Percentiles rank a stretch among this genome's conserved stretches.
phyloP scores from a whole-genome alignment of 2,888 invertebrate genomes.

The Zhuqinia jingwanae region DNA sequence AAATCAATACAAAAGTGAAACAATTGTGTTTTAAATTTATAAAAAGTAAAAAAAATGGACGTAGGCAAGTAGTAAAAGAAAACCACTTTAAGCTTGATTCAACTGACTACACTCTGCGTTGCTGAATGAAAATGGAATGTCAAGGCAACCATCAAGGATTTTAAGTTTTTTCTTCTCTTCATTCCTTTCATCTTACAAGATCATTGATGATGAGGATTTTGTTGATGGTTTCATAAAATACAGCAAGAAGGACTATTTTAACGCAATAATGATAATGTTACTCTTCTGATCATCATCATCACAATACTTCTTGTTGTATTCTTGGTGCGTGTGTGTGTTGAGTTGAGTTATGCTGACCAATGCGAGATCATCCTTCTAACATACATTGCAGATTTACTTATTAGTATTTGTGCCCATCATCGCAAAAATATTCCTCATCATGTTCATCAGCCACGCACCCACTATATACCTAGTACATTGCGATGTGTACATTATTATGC shows the following conservation, averaged over 20 bases:
- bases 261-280: background rate
- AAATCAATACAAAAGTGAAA: no score
- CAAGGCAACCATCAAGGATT: slow-evolving; percentile 67
- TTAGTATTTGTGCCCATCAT: no score
- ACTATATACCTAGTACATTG: background rate
- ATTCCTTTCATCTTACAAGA: slow-evolving; percentile 24
- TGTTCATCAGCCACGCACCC: background rate
- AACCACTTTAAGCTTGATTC: background rate
- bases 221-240: background rate
- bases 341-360: background rate
- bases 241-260: no score
- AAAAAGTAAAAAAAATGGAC: no score
- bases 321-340: background rate
- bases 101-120: background rate
- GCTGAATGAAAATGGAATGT: slow-evolving; percentile 66
- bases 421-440: background rate
- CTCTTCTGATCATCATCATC: no score
- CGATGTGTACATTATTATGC: background rate
- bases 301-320: background rate
- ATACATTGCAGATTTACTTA: no score
- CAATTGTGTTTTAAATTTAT: no score
- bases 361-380: no score
- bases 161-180: slow-evolving; percentile 36
- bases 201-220: background rate
- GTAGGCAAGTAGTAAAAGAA: no score